phyloP scores from a whole-genome alignment of 1,140 invertebrate species.

The Rhizoglyphus robini region DNA sequence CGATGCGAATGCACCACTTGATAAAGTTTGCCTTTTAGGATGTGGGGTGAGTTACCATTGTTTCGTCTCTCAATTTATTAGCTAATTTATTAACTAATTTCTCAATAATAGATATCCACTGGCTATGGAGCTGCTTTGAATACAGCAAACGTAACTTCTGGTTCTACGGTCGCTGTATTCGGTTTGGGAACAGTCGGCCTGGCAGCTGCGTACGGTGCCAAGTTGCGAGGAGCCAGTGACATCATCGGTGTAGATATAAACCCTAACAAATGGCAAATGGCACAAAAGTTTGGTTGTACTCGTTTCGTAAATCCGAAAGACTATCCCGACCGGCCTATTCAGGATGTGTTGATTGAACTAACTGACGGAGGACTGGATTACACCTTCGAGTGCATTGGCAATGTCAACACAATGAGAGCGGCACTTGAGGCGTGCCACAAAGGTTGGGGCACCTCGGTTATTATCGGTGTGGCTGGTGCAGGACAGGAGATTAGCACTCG shows the following conservation, averaged over 20 bases:
- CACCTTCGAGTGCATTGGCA: too few relatives aligned
- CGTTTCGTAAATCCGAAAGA: slow-evolving; percentile 63
- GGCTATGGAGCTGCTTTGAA: slow-evolving; percentile 87
- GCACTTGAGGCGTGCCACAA: slow-evolving; percentile 92
- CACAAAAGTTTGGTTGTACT: slow-evolving; percentile 79
- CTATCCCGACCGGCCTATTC: slow-evolving; percentile 59
- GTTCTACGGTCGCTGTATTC: slow-evolving; percentile 77
- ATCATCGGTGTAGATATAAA: slow-evolving; percentile 93
- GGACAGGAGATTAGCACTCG: too few relatives aligned
- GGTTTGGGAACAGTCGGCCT: slow-evolving; percentile 89
- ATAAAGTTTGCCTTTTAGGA: too few relatives aligned
- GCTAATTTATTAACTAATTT: slow-evolving; percentile 25
- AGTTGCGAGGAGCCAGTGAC: slow-evolving; percentile 68
- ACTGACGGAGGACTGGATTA: slow-evolving; percentile 95
- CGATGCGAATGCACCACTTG: slow-evolving; percentile 55
- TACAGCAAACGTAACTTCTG: slow-evolving; percentile 70
- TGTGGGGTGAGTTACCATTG: slow-evolving; percentile 67
- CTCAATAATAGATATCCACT: slow-evolving; percentile 56
- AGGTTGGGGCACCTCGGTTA: slow-evolving; percentile 92
- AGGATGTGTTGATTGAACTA: too few relatives aligned
- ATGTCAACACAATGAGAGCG: too few relatives aligned
- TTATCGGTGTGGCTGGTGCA: slow-evolving; percentile 60
- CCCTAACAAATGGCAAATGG: slow-evolving; percentile 67
- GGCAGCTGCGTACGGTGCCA: slow-evolving; percentile 79
- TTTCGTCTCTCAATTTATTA: slow-evolving; percentile 31